Evolutionary conservation across 2,888 invertebrate species (phyloP), one percentile per base, ranked within the genome.

Genomic region (Dastarcus helophoroides): DNA sequence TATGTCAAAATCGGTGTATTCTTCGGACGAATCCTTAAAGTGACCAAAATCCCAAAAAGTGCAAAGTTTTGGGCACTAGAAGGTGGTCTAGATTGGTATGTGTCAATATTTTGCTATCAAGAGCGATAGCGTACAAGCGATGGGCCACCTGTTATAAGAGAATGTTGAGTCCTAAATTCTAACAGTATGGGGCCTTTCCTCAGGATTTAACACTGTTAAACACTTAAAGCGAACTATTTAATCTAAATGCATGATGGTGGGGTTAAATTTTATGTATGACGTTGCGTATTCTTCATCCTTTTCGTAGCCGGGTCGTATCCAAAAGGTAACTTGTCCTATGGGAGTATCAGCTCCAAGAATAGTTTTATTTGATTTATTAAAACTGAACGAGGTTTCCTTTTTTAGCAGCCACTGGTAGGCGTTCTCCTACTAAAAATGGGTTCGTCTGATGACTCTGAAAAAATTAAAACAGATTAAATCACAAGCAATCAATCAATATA

Each of bases 401-500:
- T 62, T 93, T 93, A 32, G 93, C 91, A 21, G 90, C 90, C 39
- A 90, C 82, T 6, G 90, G 89, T 39, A 91, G 67, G 48, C 83
- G 81, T 51, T 88, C 85, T 21, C 90, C 91, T 47, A 69, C 70
- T 48, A 91, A 67, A 54, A 74, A 93, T 6, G 91, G 91, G 64
- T 93, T 91, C 28, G 34, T 32, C n/a, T 40, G 32, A 15, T 67
- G 64, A 40, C 70, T 68, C 80, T 81, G 67, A 42, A 73, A 66
- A 29, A 50, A 47, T 47, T 36, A 42, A 41, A 24, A 36, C 6
- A 12, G 5, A 13, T 4, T 26, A 9, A 26, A 26, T n/a, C n/a
- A n/a, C n/a, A n/a, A n/a, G n/a, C n/a, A n/a, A n/a, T n/a, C n/a
- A n/a, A n/a, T n/a, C n/a, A n/a, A n/a, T n/a, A n/a, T n/a, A n/a